phyloP scores from a whole-genome alignment of 1,140 invertebrate genomes.

The Lamellibrachia luymesi region DNA sequence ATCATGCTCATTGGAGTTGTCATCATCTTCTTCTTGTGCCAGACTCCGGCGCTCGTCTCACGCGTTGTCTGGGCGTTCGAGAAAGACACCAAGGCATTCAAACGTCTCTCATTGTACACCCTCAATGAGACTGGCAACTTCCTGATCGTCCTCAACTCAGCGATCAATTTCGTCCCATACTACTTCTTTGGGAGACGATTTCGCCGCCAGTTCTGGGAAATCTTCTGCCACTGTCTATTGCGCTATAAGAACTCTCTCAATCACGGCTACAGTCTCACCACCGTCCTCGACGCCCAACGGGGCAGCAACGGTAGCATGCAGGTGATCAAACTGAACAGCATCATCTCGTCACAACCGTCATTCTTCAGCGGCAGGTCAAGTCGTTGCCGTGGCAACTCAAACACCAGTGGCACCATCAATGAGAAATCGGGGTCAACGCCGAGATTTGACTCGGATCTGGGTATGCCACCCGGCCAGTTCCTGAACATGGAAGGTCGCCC shows the following conservation, averaged over 20 bases:
- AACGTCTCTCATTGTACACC: slow-evolving; percentile 31
- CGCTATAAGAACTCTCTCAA: slow-evolving; percentile 25
- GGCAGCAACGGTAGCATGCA: background rate
- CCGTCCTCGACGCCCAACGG: background rate
- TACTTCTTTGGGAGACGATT: slow-evolving; percentile 56
- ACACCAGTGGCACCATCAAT: background rate
- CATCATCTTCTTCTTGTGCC: slow-evolving; percentile 54
- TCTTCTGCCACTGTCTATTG: slow-evolving; percentile 50
- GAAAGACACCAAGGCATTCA: slow-evolving; percentile 18
- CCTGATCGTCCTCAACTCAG: slow-evolving; percentile 53
- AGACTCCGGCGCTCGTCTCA: slow-evolving; percentile 52
- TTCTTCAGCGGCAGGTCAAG: background rate
- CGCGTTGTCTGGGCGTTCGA: slow-evolving; percentile 52
- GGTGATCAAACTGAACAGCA: slow-evolving; percentile 9
- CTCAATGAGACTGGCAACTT: slow-evolving; percentile 54
- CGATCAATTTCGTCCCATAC: slow-evolving; percentile 57
- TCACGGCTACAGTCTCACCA: slow-evolving; percentile 9
- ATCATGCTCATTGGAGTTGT: slow-evolving; percentile 56
- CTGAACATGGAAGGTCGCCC: background rate
- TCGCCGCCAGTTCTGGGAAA: slow-evolving; percentile 47
- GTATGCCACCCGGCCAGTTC: background rate
- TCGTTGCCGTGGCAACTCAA: background rate
- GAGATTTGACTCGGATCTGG: background rate
- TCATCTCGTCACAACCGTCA: background rate
- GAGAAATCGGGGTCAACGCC: background rate